Percentiles rank a stretch among this genome's conserved stretches.
Conservation (phyloP, 2,888 invertebrate species). For the Julus scandinavius region DNA sequence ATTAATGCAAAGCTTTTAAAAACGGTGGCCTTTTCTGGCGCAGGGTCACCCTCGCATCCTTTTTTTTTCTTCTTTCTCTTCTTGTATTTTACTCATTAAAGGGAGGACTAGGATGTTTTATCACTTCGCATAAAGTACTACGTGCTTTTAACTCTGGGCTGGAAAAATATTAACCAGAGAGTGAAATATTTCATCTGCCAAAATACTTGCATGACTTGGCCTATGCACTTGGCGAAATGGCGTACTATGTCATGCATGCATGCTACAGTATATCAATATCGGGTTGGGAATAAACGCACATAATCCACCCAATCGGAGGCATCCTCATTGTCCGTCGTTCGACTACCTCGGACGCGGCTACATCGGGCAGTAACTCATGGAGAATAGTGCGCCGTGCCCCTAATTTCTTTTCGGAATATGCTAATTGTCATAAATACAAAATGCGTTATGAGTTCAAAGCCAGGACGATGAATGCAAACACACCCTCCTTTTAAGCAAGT, state of each 20-base stretch:
- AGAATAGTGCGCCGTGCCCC: neutral
- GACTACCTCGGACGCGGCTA: neutral
- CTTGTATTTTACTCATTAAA: slow-evolving; percentile 9
- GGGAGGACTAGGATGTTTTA: neutral
- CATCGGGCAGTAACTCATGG: neutral
- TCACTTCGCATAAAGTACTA: slow-evolving; percentile 28
- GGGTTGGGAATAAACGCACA: neutral
- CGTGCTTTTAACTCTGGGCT: slow-evolving; percentile 43
- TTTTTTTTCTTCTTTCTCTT: neutral
- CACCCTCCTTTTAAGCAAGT: slow-evolving; percentile 33
- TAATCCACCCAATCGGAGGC: neutral
- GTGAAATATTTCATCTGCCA: slow-evolving; percentile 44
- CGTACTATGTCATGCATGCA: neutral
- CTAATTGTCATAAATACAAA: neutral
- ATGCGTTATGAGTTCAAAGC: neutral
- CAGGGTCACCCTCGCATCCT: neutral
- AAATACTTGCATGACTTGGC: slow-evolving; percentile 22
- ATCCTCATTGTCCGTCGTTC: neutral
- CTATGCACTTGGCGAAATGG: neutral
- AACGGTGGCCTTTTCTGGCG: slow-evolving; percentile 45
- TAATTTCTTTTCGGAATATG: neutral
- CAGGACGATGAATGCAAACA: neutral
- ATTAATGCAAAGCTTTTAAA: slow-evolving; percentile 40
- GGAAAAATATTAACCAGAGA: neutral
- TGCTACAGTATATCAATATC: slow-evolving; percentile 13